Conservation (phyloP, 1,140 invertebrate genomes). For the Macrobrachium rosenbergii region DNA sequence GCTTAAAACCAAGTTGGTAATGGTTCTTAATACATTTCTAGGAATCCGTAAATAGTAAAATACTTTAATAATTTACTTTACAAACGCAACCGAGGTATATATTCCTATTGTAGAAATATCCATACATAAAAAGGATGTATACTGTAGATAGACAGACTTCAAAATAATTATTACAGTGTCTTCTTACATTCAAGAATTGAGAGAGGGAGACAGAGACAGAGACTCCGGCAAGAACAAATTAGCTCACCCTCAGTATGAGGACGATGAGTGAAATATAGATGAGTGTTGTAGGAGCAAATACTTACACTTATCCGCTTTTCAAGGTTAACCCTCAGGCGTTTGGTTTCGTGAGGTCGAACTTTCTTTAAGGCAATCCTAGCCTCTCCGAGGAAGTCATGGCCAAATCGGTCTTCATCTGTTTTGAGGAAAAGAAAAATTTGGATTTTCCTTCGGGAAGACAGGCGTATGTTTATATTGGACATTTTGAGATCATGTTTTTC, state of each 20-base stretch:
- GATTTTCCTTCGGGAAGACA: no score
- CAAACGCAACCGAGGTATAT: no score
- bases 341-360: constrained; percentile 77
- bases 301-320: constrained; percentile 74
- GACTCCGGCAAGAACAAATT: neutral
- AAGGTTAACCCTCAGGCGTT: constrained; percentile 76
- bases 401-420: constrained; percentile 86
- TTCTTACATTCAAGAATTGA: neutral
- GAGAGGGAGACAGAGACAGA: neutral
- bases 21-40: no score
- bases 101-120: no score
- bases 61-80: no score
- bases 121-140: no score
- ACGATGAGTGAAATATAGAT: neutral
- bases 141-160: neutral
- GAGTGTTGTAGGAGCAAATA: constrained; percentile 16
- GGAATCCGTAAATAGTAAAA: no score
- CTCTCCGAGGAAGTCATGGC: constrained; percentile 88
- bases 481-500: no score
- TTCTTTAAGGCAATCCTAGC: constrained; percentile 77
- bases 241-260: neutral
- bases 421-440: neutral
- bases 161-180: neutral
- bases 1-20: no score
- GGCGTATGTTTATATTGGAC: no score